Conservation (phyloP, 2,797 vertebrate species). For the Tenualosa ilisha region DNA sequence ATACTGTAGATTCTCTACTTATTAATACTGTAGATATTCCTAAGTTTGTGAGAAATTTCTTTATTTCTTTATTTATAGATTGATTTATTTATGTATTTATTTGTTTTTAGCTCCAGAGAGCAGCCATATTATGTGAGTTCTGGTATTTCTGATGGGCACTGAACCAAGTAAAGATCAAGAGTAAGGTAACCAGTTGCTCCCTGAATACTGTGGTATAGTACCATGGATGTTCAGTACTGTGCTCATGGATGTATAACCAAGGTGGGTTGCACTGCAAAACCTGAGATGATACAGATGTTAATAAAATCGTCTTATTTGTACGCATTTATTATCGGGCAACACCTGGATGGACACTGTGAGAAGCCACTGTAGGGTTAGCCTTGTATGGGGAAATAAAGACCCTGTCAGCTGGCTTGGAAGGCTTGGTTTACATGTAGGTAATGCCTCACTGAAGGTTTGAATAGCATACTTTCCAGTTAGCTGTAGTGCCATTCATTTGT, state of each 20-base stretch:
- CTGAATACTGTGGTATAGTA: background rate
- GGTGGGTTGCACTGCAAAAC: no score
- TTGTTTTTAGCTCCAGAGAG: background rate
- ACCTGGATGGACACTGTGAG: background rate
- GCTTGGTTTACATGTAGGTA: background rate
- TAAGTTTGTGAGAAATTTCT: background rate
- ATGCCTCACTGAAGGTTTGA: no score
- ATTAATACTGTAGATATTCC: background rate
- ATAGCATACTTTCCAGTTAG: no score
- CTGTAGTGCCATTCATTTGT: background rate
- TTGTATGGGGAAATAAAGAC: background rate
- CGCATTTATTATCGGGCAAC: background rate
- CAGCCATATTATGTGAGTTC: background rate
- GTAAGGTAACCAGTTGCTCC: background rate
- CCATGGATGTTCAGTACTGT: background rate
- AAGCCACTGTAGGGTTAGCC: background rate
- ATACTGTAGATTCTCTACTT: background rate
- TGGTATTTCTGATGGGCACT: background rate
- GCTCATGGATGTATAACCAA: background rate
- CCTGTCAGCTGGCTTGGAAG: background rate
- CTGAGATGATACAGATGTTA: no score
- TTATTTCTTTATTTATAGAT: no score
- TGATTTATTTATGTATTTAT: background rate
- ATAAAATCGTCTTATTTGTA: background rate
- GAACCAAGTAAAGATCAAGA: background rate